Evolutionary conservation across 2,888 invertebrate species (phyloP).

Genomic region (Melitaea athalia): DNA sequence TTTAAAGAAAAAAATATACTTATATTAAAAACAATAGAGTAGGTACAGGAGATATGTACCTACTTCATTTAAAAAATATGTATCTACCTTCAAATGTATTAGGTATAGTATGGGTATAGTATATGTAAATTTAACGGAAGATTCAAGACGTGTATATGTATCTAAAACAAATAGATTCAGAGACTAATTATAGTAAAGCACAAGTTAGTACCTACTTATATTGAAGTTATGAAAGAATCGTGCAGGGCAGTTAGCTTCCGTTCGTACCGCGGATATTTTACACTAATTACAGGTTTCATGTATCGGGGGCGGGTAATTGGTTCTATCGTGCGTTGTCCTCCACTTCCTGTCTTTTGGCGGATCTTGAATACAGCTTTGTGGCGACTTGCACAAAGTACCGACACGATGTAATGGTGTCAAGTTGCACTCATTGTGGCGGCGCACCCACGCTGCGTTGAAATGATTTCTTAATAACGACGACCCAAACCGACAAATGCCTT

Average conservation of each 20-base stretch:
- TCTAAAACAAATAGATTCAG: neutral
- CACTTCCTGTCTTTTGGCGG: slow-evolving; percentile 78
- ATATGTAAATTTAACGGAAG: neutral
- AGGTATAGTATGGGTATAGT: too few relatives aligned
- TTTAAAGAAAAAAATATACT: too few relatives aligned
- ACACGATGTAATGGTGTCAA: slow-evolving; percentile 59
- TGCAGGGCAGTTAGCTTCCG: slow-evolving; percentile 59
- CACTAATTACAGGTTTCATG: slow-evolving; percentile 79
- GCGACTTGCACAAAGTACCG: slow-evolving; percentile 62
- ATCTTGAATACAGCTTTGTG: slow-evolving; percentile 56
- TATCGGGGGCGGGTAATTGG: slow-evolving; percentile 80
- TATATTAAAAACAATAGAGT: too few relatives aligned
- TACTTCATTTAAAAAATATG: too few relatives aligned
- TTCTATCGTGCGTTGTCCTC: slow-evolving; percentile 73
- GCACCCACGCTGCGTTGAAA: slow-evolving; percentile 60
- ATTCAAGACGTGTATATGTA: neutral
- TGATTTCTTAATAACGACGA: slow-evolving; percentile 10
- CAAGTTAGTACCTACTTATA: too few relatives aligned
- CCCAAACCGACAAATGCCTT: neutral
- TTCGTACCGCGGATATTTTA: slow-evolving; percentile 66
- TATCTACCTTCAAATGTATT: too few relatives aligned
- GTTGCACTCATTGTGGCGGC: slow-evolving; percentile 60
- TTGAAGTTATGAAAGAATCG: slow-evolving; percentile 2
- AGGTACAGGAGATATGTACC: too few relatives aligned
- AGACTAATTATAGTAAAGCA: neutral